Evolutionary conservation across 2,888 invertebrate species (phyloP).

Genomic region (Orthosia gothica): DNA sequence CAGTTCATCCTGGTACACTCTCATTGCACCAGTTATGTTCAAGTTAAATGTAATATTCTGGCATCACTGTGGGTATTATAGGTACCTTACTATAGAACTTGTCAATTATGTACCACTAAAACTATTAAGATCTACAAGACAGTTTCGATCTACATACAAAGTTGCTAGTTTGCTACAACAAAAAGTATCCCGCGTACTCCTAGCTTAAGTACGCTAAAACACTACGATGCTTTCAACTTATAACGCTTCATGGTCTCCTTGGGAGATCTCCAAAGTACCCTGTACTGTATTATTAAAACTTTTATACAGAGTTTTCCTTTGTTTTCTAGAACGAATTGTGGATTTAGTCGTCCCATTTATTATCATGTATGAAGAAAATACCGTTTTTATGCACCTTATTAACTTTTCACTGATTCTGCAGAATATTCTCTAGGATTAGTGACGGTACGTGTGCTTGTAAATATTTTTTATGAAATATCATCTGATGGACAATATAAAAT

Average conservation of each 20-base stretch:
- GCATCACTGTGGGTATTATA: too few relatives aligned
- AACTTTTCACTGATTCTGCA: constrained; percentile 4
- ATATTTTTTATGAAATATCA: not conserved
- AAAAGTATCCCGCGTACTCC: constrained; percentile 25
- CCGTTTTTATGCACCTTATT: constrained; percentile 12
- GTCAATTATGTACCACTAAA: too few relatives aligned
- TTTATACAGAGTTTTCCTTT: constrained; percentile 59
- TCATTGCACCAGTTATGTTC: too few relatives aligned
- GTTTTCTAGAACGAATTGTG: constrained; percentile 55
- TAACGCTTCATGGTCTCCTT: constrained; percentile 70
- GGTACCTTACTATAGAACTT: too few relatives aligned
- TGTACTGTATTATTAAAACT: constrained; percentile 73
- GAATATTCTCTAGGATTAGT: not conserved
- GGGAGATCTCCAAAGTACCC: constrained; percentile 66
- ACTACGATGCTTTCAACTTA: constrained; percentile 70
- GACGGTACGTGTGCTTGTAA: not conserved
- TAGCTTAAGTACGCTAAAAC: constrained; percentile 54
- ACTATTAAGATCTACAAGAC: too few relatives aligned
- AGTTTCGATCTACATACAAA: not conserved
- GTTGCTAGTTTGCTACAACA: not conserved
- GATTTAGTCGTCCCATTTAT: constrained; percentile 46
- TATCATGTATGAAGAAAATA: constrained; percentile 23
- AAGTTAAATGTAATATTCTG: too few relatives aligned
- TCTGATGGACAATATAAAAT: constrained; percentile 11
- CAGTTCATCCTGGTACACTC: too few relatives aligned